These are phyloP conservation scores for Microvelia longipes DNA, from an alignment of 1,140 invertebrate species.

Conservation along the genomic window DNA sequence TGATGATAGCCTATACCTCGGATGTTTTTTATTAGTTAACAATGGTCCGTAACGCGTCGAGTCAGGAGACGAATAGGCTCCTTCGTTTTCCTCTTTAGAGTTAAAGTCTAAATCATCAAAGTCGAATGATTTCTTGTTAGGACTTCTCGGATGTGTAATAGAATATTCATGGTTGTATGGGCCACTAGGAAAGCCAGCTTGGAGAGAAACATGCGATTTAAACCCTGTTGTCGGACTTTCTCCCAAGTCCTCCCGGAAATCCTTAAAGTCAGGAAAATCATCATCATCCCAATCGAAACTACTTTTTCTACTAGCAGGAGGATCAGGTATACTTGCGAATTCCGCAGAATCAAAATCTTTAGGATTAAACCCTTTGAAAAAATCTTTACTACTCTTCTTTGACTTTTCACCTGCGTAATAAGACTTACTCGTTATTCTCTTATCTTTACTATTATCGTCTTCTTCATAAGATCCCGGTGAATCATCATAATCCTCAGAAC, in stretches of 20 bases:
- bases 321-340: background rate
- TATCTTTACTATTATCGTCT: background rate
- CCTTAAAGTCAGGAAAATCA: constrained; percentile 1
- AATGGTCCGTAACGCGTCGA: background rate
- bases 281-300: background rate
- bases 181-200: background rate
- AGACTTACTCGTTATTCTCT: background rate
- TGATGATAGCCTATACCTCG: background rate
- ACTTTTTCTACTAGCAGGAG: background rate
- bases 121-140: background rate
- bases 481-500: background rate
- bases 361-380: background rate
- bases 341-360: background rate
- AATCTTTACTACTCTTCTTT: background rate
- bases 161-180: background rate
- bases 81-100: background rate
- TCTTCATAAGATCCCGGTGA: background rate
- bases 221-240: background rate
- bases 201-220: background rate
- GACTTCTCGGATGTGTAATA: background rate
- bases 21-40: background rate
- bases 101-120: background rate
- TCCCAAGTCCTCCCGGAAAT: background rate
- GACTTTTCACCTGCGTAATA: background rate
- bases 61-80: background rate